Conservation (phyloP, 2,888 invertebrate genomes). For the Pachydiplax longipennis region DNA sequence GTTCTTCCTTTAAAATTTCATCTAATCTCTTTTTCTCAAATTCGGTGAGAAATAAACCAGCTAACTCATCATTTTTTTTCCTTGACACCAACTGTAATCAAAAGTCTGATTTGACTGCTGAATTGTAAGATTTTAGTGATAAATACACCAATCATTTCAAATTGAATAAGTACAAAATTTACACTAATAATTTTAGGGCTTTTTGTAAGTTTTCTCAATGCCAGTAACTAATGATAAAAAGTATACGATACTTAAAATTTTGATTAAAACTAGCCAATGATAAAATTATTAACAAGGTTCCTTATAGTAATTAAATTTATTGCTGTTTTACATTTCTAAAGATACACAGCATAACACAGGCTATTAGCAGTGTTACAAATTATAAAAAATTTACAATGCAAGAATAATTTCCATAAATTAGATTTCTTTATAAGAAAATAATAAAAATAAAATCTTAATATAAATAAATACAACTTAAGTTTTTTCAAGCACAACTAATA, state of each 20-base stretch:
- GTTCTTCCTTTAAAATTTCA: not conserved
- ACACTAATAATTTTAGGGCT: no score
- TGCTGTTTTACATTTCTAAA: slow-evolving; percentile 14
- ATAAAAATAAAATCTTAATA: not conserved
- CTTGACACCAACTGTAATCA: slow-evolving; percentile 12
- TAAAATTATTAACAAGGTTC: not conserved
- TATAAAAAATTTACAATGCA: not conserved
- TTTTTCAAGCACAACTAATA: slow-evolving; percentile 4
- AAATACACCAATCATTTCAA: no score
- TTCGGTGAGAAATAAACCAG: not conserved
- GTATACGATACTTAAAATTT: not conserved
- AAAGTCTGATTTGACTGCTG: not conserved
- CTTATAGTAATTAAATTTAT: not conserved
- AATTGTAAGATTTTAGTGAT: no score
- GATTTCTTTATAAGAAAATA: not conserved
- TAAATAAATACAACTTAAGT: slow-evolving; percentile 3
- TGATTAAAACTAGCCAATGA: not conserved
- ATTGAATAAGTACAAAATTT: no score
- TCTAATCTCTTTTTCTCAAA: slow-evolving; percentile 3
- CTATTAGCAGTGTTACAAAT: not conserved
- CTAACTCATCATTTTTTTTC: slow-evolving; percentile 14
- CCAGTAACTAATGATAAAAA: not conserved
- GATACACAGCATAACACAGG: not conserved
- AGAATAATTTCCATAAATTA: not conserved
- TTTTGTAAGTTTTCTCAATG: not conserved